A percentile compares a stretch with the other conserved stretches of the same genome.
phyloP scores from a whole-genome alignment of 2,888 invertebrate genomes.

The Neoaliturus tenellus region DNA sequence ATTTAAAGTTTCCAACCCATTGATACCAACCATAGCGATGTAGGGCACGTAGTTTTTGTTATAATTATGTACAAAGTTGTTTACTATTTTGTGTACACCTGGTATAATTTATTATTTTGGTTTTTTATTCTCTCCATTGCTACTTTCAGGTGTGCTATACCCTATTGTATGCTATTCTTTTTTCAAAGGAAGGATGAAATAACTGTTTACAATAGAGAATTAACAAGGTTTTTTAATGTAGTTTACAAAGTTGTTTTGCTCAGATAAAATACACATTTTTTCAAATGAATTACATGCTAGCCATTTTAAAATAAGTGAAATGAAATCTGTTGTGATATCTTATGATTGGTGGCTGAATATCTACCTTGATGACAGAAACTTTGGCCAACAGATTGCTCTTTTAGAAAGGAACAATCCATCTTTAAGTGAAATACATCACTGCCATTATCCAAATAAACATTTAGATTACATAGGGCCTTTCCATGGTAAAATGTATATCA shows the following conservation, averaged over 20 bases:
- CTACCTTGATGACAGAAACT: conserved; percentile 65
- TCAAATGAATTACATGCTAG: conserved; percentile 65
- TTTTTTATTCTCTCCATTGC: too few species aligned
- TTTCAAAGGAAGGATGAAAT: conserved; percentile 54
- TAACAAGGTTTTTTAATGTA: conserved; percentile 60
- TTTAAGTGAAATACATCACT: conserved; percentile 37
- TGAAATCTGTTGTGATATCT: conserved; percentile 64
- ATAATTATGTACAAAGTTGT: too few species aligned
- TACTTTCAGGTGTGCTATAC: too few species aligned
- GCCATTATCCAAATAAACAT: conserved; percentile 21
- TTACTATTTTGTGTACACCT: too few species aligned
- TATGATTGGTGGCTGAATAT: conserved; percentile 63
- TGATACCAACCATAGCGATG: too few species aligned
- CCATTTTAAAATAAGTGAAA: conserved; percentile 66
- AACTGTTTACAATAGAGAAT: too few species aligned
- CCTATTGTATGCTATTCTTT: not conserved
- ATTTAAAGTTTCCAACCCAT: too few species aligned
- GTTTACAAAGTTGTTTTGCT: conserved; percentile 66
- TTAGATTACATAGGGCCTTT: conserved; percentile 15
- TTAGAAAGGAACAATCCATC: conserved; percentile 46
- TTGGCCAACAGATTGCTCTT: conserved; percentile 63
- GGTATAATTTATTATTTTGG: too few species aligned
- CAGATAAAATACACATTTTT: conserved; percentile 60
- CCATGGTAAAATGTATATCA: not conserved
- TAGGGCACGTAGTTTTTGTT: too few species aligned